phyloP scores from a whole-genome alignment of 2,797 vertebrate species.

The Fundulus diaphanus region DNA sequence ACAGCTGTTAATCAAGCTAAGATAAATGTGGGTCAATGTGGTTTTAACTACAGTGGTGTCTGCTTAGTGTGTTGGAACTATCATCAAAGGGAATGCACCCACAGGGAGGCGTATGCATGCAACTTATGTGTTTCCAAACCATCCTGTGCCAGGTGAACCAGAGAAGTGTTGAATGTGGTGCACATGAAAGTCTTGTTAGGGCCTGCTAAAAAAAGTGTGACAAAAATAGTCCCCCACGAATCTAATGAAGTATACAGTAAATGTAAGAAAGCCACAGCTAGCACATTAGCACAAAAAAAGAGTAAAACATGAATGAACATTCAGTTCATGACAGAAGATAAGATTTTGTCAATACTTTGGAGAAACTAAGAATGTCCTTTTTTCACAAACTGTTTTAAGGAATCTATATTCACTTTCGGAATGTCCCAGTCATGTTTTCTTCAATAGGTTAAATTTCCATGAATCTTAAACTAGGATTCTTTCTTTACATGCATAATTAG shows the following conservation, averaged over 20 bases:
- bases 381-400: no score
- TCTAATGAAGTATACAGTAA: neutral
- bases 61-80: slow-evolving; percentile 52
- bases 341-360: neutral
- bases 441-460: neutral
- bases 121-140: slow-evolving; percentile 13
- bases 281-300: neutral
- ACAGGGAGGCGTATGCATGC: neutral
- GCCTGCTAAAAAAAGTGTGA: neutral
- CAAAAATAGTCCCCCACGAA: neutral
- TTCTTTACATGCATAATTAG: no score
- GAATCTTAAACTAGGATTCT: neutral
- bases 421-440: neutral
- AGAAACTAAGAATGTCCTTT: no score
- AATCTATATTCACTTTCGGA: neutral
- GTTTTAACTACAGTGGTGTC: slow-evolving; percentile 40
- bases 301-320: no score
- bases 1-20: slow-evolving; percentile 43
- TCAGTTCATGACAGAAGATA: no score
- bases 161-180: neutral
- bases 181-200: neutral
- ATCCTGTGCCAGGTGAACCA: neutral
- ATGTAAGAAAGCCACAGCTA: neutral
- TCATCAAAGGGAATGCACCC: slow-evolving; percentile 24
- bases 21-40: slow-evolving; percentile 75